phyloP scores from a whole-genome alignment of 2,113 vertebrate species.

The Dipodomys ordii region DNA sequence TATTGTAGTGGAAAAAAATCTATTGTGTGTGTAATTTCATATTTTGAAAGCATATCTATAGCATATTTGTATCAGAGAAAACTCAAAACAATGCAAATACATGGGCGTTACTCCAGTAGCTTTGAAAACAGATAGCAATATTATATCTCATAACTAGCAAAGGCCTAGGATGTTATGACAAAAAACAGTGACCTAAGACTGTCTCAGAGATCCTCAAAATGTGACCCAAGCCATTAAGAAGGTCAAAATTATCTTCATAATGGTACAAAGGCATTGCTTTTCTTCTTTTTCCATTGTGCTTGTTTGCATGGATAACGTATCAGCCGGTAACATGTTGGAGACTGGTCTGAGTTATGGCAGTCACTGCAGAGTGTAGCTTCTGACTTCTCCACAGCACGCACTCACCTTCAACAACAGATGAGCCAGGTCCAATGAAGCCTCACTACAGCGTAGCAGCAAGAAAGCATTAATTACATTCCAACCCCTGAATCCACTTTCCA shows the following conservation, averaged over 20 bases:
- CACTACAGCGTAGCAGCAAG: background rate
- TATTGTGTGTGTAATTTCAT: background rate
- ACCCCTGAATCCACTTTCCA: background rate
- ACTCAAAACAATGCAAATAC: background rate
- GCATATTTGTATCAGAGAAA: background rate
- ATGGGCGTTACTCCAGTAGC: background rate
- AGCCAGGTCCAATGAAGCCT: background rate
- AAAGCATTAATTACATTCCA: background rate
- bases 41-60: background rate
- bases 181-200: background rate
- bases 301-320: background rate
- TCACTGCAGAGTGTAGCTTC: background rate
- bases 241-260: background rate
- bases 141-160: background rate
- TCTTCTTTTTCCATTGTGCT: background rate
- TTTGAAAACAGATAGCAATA: background rate
- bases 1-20: background rate
- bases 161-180: background rate
- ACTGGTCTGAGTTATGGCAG: background rate
- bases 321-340: background rate
- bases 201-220: background rate
- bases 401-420: background rate
- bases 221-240: background rate
- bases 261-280: background rate
- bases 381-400: background rate